These are phyloP conservation scores for Botrylloides violaceus DNA, from an alignment of 23 tunicate species.

Conservation along the genomic window DNA sequence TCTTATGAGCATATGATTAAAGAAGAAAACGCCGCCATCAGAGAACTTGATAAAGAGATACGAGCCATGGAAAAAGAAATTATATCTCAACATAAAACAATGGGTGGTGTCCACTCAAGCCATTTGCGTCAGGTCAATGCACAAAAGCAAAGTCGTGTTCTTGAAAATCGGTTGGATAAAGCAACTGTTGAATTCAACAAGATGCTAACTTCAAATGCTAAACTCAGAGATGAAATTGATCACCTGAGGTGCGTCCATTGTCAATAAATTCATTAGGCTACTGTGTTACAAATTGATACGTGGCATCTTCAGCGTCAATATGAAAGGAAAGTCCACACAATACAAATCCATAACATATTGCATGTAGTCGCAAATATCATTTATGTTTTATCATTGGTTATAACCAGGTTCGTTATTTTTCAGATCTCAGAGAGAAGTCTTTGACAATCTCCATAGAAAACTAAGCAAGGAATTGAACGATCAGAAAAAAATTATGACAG, in stretches of 20 bases:
- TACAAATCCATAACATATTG: too few species aligned
- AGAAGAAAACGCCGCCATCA: conserved; percentile 47
- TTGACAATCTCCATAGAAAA: conserved; percentile 79
- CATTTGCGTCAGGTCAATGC: conserved; percentile 77
- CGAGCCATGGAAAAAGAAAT: conserved; percentile 54
- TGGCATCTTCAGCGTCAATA: too few species aligned
- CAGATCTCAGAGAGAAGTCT: conserved; percentile 72
- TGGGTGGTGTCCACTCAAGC: conserved; percentile 86
- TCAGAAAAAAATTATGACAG: conserved; percentile 72
- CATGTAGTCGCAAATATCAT: too few species aligned
- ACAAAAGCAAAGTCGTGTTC: conserved; percentile 72
- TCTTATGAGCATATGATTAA: conserved; percentile 48
- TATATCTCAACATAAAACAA: conserved; percentile 51
- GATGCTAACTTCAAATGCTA: conserved; percentile 64
- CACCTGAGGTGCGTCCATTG: conserved; percentile 42
- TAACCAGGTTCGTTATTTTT: neutral
- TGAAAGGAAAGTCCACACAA: too few species aligned
- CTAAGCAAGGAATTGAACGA: conserved; percentile 74
- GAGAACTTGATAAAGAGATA: conserved; percentile 49
- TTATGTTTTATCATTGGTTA: too few species aligned
- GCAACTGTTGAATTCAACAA: conserved; percentile 87
- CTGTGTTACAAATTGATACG: conserved; percentile 1
- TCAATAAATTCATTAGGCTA: neutral
- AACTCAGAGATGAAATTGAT: conserved; percentile 82
- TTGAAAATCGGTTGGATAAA: conserved; percentile 89